Percentiles rank a stretch among this genome's conserved stretches.
Evolutionary conservation across 1,140 invertebrate species (phyloP).

Genomic region (Sogatella furcifera): DNA sequence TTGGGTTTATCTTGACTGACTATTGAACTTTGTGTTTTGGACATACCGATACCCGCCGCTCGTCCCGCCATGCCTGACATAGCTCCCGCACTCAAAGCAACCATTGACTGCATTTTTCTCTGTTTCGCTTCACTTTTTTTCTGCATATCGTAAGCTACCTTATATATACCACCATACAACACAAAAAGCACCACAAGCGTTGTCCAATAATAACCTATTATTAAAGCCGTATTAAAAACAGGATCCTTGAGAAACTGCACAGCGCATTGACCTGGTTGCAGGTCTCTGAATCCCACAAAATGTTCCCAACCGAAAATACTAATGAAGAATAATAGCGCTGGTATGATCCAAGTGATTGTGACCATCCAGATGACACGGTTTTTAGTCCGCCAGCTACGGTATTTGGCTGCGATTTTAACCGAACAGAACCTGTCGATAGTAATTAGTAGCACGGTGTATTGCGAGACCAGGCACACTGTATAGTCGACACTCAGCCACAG

Average conservation of each 20-base stretch:
- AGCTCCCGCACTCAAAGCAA: conserved; percentile 73
- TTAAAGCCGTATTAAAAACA: conserved; percentile 93
- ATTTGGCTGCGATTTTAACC: conserved; percentile 96
- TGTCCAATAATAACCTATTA: conserved; percentile 97
- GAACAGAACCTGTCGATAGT: conserved; percentile 98
- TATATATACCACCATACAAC: conserved; percentile 95
- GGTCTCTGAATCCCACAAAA: conserved; percentile 83
- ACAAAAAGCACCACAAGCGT: conserved; percentile 88
- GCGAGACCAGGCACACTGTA: conserved; percentile 96
- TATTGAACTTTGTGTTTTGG: conserved; percentile 61
- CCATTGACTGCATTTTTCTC: conserved; percentile 88
- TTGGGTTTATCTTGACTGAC: conserved; percentile 59
- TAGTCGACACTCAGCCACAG: conserved; percentile 98
- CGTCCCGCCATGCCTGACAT: conserved; percentile 82
- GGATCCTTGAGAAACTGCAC: conserved; percentile 98
- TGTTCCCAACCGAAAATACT: conserved; percentile 99
- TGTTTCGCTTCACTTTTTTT: conserved; percentile 94
- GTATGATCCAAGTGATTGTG: conserved; percentile 96
- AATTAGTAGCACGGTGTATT: conserved; percentile 97
- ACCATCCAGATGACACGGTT: conserved; percentile 86
- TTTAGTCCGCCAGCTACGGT: conserved; percentile 94
- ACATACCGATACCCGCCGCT: conserved; percentile 71
- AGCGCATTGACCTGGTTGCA: conserved; percentile 80
- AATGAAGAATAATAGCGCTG: conserved; percentile 92
- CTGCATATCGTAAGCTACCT: conserved; percentile 96